Percentiles rank a stretch among this genome's conserved stretches.
Evolutionary conservation across 2,888 invertebrate species (phyloP).

Genomic region (Drosophila ezoana): DNA sequence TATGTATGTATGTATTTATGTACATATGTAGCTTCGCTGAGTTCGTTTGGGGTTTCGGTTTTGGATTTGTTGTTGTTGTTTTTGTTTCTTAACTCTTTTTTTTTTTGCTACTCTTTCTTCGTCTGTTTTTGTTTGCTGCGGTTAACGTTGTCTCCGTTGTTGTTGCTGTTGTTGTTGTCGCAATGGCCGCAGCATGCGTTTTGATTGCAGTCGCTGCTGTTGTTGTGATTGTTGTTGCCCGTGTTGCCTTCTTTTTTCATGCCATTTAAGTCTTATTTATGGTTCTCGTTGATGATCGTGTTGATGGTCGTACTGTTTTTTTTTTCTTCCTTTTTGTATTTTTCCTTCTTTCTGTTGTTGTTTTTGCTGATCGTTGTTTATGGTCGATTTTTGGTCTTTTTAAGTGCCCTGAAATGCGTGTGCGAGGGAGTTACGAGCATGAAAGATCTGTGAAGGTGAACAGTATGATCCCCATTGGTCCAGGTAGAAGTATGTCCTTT

Average conservation of each 20-base stretch:
- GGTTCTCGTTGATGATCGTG: constrained; percentile 82
- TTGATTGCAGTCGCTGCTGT: constrained; percentile 67
- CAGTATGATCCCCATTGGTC: constrained; percentile 3
- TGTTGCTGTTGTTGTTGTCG: constrained; percentile 53
- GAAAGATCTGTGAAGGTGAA: constrained; percentile 28
- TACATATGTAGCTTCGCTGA: constrained; percentile 54
- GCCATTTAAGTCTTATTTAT: constrained; percentile 82
- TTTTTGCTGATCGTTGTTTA: constrained; percentile 34
- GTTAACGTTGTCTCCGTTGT: constrained; percentile 44
- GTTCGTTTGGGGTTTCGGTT: constrained; percentile 62
- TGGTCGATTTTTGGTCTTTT: constrained; percentile 44
- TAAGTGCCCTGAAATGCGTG: constrained; percentile 27
- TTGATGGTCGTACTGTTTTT: constrained; percentile 75
- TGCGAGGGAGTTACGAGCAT: constrained; percentile 33
- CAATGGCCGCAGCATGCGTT: constrained; percentile 73
- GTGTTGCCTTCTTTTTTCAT: constrained; percentile 62
- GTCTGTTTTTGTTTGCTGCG: constrained; percentile 56
- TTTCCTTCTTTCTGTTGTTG: constrained; percentile 12
- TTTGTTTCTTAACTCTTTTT: constrained; percentile 34
- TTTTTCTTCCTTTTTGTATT: constrained; percentile 8
- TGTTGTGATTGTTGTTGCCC: constrained; percentile 37
- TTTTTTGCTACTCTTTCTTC: constrained; percentile 58
- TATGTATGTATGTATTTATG: constrained; percentile 17
- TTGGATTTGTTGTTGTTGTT: constrained; percentile 33
- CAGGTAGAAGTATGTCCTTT: constrained; percentile 10